Evolutionary conservation across 2,888 invertebrate genomes (phyloP).

Genomic region (Dryadula phaetusa): DNA sequence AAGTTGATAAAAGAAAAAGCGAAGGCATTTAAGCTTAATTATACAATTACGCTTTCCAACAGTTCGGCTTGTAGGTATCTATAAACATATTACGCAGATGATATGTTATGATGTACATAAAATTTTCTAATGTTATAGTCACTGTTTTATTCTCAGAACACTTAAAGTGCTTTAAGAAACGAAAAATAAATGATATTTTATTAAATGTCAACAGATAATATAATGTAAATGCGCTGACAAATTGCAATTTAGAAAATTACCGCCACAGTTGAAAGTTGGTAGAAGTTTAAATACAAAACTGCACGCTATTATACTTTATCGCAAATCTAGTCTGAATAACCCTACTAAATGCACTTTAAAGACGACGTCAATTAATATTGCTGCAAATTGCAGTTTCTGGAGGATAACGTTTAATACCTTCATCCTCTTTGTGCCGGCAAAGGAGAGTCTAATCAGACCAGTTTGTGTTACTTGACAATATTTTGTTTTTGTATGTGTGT

Average conservation of each 20-base stretch:
- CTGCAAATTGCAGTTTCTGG: constrained; percentile 27
- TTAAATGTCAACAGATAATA: neutral
- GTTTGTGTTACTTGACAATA: constrained; percentile 4
- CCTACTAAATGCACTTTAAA: constrained; percentile 23
- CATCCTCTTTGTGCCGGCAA: constrained; percentile 22
- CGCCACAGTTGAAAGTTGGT: constrained; percentile 4
- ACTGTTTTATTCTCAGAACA: neutral
- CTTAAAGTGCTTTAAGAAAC: neutral
- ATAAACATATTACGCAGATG: too few relatives aligned
- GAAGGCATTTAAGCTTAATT: constrained; percentile 5
- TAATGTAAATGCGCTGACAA: constrained; percentile 16
- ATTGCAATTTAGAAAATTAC: constrained; percentile 15
- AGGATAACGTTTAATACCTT: constrained; percentile 29
- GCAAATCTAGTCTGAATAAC: constrained; percentile 27
- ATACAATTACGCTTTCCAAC: constrained; percentile 2
- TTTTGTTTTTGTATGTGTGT: neutral
- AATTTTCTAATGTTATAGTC: neutral
- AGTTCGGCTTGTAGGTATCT: neutral
- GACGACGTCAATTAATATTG: constrained; percentile 29
- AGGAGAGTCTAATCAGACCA: constrained; percentile 17
- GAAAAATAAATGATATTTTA: too few relatives aligned
- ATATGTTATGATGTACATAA: too few relatives aligned
- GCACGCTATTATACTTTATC: constrained; percentile 26
- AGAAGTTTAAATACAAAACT: constrained; percentile 23
- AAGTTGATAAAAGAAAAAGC: constrained; percentile 17